Conservation (phyloP, 2,113 vertebrate species). For the Calidris pugnax region DNA sequence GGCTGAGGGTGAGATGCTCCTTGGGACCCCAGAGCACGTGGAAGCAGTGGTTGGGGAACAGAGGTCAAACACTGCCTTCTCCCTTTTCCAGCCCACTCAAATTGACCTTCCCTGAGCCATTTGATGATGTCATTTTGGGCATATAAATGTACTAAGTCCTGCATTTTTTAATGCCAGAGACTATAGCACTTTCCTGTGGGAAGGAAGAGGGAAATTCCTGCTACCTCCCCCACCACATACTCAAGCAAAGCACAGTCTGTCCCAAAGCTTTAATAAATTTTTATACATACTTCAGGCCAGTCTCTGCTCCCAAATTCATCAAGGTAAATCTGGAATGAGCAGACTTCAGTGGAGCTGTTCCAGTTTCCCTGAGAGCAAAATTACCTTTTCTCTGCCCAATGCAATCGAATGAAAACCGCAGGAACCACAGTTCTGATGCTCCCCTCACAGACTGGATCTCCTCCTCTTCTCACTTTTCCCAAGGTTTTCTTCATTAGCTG, state of each 20-base stretch:
- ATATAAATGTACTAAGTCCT: not conserved
- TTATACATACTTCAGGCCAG: not conserved
- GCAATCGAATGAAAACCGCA: accelerated
- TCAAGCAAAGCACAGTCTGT: not conserved
- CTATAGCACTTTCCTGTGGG: not conserved
- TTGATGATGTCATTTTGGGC: not conserved
- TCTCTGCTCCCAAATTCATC: not conserved
- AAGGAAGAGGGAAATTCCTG: conserved; percentile 22
- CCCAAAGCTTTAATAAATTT: conserved; percentile 31
- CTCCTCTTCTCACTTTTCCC: not conserved
- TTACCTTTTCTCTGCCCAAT: not conserved
- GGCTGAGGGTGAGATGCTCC: not conserved
- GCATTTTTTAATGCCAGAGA: conserved; percentile 2
- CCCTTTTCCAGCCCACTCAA: not conserved
- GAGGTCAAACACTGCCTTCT: not conserved
- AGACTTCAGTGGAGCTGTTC: not conserved
- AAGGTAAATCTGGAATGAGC: not conserved
- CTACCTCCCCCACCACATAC: not conserved
- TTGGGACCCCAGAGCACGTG: accelerated
- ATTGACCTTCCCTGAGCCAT: not conserved
- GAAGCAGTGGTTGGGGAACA: not conserved
- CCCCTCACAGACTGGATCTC: not conserved
- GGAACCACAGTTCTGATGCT: not conserved
- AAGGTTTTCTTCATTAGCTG: not conserved
- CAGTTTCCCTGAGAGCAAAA: not conserved